Percentiles rank a stretch among this genome's conserved stretches.
Conservation (phyloP, 2,113 vertebrate species). For the Marmota flaviventris region DNA sequence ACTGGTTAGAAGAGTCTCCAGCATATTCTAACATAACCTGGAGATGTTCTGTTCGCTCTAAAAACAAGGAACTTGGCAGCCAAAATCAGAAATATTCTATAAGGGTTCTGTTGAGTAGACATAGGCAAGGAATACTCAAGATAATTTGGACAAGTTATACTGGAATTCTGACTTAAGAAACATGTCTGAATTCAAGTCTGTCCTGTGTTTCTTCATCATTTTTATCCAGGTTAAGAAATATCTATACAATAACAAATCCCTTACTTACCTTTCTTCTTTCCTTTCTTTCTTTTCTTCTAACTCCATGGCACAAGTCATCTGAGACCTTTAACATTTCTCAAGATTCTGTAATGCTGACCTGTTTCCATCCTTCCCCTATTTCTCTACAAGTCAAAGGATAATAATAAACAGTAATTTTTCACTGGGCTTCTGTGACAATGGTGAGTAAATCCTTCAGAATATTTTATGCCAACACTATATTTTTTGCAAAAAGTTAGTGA, state of each 20-base stretch:
- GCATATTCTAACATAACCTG: background rate
- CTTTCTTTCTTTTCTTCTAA: background rate
- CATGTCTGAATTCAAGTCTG: background rate
- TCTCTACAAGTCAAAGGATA: background rate
- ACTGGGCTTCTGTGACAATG: background rate
- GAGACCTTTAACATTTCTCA: constrained; percentile 1
- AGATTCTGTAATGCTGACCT: background rate
- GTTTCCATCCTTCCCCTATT: background rate
- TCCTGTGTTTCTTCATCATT: background rate
- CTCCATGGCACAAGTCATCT: background rate
- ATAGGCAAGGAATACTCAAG: background rate
- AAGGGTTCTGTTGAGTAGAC: background rate
- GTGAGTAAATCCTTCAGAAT: background rate
- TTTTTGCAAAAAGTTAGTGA: background rate
- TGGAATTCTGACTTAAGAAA: background rate
- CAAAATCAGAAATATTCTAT: background rate
- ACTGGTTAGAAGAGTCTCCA: background rate
- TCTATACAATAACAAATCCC: background rate
- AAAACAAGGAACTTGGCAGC: background rate
- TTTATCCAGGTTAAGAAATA: background rate
- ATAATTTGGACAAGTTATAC: background rate
- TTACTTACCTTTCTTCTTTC: background rate
- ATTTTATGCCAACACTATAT: background rate
- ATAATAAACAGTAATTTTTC: background rate
- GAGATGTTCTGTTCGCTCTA: background rate